These are phyloP conservation scores for Muscidifurax raptorellus DNA, from an alignment of 1,140 invertebrate species.

Conservation along the genomic window DNA sequence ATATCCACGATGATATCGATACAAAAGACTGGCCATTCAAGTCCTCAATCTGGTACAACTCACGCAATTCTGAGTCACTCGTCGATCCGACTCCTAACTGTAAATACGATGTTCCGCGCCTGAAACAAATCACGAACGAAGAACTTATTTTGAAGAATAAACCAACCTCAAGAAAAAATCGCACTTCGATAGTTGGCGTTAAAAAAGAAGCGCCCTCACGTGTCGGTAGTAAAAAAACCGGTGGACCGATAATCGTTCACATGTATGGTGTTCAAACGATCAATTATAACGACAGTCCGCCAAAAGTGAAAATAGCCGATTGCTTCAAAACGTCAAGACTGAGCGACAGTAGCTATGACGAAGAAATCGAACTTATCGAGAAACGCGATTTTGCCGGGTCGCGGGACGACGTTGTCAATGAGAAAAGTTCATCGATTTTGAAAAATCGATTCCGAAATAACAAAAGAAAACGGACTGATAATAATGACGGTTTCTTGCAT, in stretches of 20 bases:
- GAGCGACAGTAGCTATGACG: background rate
- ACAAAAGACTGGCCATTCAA: background rate
- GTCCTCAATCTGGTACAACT: background rate
- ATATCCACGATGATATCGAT: background rate
- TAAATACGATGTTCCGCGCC: background rate
- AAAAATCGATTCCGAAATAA: background rate
- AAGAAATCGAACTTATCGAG: background rate
- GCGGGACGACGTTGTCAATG: background rate
- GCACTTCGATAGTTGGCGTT: background rate
- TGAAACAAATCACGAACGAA: slow-evolving; percentile 5
- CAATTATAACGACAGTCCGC: background rate
- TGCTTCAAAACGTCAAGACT: background rate
- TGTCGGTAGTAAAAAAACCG: background rate
- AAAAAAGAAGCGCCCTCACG: background rate
- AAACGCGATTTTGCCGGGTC: too few relatives aligned
- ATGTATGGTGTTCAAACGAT: background rate
- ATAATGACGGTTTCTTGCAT: background rate
- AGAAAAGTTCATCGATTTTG: background rate
- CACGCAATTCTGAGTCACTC: background rate
- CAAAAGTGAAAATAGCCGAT: background rate
- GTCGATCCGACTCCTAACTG: background rate
- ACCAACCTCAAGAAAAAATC: background rate
- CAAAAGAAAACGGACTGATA: background rate
- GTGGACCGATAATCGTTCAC: background rate
- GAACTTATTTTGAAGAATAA: background rate